These are phyloP conservation scores for Neoitamus cyanurus DNA, from an alignment of 2,888 invertebrate genomes.

Conservation along the genomic window DNA sequence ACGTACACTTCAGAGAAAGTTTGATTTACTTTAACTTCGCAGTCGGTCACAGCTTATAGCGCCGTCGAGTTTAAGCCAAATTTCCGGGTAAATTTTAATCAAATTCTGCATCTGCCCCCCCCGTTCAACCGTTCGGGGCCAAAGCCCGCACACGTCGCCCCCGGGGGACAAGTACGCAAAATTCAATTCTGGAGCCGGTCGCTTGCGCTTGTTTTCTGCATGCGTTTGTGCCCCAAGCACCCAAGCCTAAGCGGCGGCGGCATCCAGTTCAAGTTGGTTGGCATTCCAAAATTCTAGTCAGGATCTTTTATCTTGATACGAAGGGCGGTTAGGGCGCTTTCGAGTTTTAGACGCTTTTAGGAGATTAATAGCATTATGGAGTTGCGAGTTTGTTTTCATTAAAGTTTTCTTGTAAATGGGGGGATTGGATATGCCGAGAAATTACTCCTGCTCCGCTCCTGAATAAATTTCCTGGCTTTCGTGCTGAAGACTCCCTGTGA, in stretches of 20 bases:
- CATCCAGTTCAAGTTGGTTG: background rate
- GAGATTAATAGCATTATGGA: background rate
- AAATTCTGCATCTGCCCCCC: background rate
- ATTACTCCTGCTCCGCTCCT: background rate
- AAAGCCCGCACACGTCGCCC: background rate
- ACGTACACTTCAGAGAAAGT: background rate
- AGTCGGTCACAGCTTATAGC: background rate
- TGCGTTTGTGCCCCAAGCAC: background rate
- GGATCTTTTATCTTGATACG: background rate
- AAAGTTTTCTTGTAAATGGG: background rate
- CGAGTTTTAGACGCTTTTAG: background rate
- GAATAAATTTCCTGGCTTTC: background rate
- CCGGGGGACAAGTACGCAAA: background rate
- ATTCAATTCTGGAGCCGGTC: background rate
- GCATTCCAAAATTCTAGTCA: constrained; percentile 1
- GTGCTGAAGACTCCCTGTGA: background rate
- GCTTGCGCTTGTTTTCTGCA: background rate
- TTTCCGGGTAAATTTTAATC: background rate
- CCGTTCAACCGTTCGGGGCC: background rate
- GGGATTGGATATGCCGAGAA: background rate
- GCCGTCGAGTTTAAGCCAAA: background rate
- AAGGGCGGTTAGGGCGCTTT: background rate
- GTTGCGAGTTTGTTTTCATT: background rate
- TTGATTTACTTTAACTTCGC: background rate
- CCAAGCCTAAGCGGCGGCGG: background rate